These are phyloP conservation scores for Desoria tigrina DNA, from an alignment of 2,888 invertebrate genomes.

Conservation along the genomic window DNA sequence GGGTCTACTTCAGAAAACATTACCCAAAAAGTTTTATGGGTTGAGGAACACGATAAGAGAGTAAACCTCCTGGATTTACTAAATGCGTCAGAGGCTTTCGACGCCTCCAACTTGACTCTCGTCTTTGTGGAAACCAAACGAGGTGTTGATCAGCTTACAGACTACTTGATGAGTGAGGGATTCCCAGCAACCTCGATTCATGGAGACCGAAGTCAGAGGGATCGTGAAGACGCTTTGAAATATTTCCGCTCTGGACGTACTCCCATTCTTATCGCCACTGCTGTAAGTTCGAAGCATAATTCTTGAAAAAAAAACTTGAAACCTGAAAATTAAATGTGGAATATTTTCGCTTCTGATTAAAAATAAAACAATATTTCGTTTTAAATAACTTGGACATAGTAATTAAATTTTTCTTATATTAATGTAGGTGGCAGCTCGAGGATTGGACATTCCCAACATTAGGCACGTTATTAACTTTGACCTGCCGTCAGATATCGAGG, in stretches of 20 bases:
- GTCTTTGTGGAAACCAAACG: constrained; percentile 99
- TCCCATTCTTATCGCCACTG: constrained; percentile 96
- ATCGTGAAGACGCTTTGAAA: constrained; percentile 93
- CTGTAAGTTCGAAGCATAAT: constrained; percentile 64
- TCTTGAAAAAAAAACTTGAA: constrained; percentile 51
- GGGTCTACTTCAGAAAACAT: constrained; percentile 99
- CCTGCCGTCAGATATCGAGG: constrained; percentile 96
- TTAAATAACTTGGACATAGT: too few species aligned
- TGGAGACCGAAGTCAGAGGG: constrained; percentile 94
- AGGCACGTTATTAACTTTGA: constrained; percentile 99
- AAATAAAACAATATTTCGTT: too few species aligned
- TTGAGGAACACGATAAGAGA: constrained; percentile 95
- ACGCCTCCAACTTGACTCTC: constrained; percentile 83
- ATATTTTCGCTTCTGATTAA: constrained; percentile 43
- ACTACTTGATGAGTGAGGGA: constrained; percentile 82
- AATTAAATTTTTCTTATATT: too few species aligned
- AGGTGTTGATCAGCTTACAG: constrained; percentile 94
- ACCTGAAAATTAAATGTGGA: constrained; percentile 48
- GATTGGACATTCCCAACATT: constrained; percentile 97
- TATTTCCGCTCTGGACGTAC: constrained; percentile 89
- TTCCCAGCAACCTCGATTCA: constrained; percentile 99
- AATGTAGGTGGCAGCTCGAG: constrained; percentile 85
- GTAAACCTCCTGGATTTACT: constrained; percentile 93
- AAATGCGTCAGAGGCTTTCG: constrained; percentile 64
- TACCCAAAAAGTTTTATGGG: constrained; percentile 98